Percentiles rank a stretch among this genome's conserved stretches.
Evolutionary conservation across 2,113 vertebrate species (phyloP).

Genomic region (Indri indri): DNA sequence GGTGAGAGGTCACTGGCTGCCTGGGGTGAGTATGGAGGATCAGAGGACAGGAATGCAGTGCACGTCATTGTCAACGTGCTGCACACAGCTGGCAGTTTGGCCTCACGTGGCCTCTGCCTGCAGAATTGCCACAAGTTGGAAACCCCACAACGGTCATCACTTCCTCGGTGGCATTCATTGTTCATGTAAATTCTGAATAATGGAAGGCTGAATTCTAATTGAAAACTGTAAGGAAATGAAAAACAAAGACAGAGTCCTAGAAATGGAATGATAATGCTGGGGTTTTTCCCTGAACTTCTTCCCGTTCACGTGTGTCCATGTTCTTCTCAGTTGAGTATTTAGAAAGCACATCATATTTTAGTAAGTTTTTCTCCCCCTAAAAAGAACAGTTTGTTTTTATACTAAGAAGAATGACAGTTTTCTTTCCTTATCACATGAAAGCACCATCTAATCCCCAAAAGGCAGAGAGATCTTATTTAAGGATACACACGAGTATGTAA

Average conservation of each 20-base stretch:
- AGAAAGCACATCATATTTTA: constrained; percentile 41
- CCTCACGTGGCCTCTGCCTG: fast-evolving
- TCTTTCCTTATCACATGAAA: constrained; percentile 60
- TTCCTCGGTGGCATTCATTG: constrained; percentile 31
- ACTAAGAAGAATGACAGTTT: constrained; percentile 64
- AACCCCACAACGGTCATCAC: constrained; percentile 39
- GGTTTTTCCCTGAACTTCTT: neutral
- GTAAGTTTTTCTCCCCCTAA: fast-evolving
- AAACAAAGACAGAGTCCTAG: constrained; percentile 48
- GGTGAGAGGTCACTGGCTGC: neutral
- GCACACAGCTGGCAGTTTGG: neutral
- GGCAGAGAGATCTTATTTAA: neutral
- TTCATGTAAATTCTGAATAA: constrained; percentile 3
- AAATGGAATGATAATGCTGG: neutral
- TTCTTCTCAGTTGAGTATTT: constrained; percentile 5
- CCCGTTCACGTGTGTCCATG: neutral
- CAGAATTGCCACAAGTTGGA: constrained; percentile 11
- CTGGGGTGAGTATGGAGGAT: neutral
- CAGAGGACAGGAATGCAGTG: neutral
- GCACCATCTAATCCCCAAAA: constrained; percentile 48
- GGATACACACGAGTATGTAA: neutral
- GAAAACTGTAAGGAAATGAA: constrained; percentile 62
- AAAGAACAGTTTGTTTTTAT: constrained; percentile 51
- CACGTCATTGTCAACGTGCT: fast-evolving
- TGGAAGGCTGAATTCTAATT: neutral